Conservation (phyloP, 2,888 invertebrate genomes). For the Scaptomyza caliginosa region DNA sequence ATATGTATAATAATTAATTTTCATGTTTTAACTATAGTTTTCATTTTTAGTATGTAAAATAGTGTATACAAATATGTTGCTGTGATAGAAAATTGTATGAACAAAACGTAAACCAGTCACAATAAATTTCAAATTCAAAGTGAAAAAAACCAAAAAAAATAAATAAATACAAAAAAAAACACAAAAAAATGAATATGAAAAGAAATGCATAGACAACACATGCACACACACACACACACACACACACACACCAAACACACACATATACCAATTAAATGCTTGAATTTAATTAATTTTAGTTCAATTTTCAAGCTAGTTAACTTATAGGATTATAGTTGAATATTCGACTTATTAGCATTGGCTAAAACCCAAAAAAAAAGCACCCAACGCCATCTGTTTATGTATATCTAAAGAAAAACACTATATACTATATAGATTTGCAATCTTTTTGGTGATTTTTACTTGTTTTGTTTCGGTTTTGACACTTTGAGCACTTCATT, state of each 20-base stretch:
- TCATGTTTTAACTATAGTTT: slow-evolving; percentile 23
- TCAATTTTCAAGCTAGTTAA: slow-evolving; percentile 5
- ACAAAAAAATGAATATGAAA: slow-evolving; percentile 11
- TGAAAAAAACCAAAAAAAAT: slow-evolving; percentile 27
- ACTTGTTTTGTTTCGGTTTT: slow-evolving; percentile 13
- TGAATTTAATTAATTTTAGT: background rate
- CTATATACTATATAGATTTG: slow-evolving; percentile 8
- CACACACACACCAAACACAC: slow-evolving; percentile 6
- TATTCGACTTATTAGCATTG: slow-evolving; percentile 6
- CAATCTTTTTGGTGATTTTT: background rate
- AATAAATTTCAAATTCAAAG: slow-evolving; percentile 67
- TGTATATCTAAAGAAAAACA: slow-evolving; percentile 42
- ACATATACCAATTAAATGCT: slow-evolving; percentile 2
- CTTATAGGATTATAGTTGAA: background rate
- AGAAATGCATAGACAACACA: slow-evolving; percentile 21
- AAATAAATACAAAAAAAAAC: slow-evolving; percentile 27
- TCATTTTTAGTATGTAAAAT: slow-evolving; percentile 66
- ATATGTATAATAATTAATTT: slow-evolving; percentile 48
- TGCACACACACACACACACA: slow-evolving; percentile 14
- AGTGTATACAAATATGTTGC: slow-evolving; percentile 79
- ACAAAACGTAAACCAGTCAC: slow-evolving; percentile 76
- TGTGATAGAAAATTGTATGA: slow-evolving; percentile 77
- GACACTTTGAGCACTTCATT: slow-evolving; percentile 16
- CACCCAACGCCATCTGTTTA: slow-evolving; percentile 40
- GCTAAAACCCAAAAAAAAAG: background rate